Base-by-base conservation (phyloP, 2,113 vertebrate species). In the Phoxinus phoxinus region DNA sequence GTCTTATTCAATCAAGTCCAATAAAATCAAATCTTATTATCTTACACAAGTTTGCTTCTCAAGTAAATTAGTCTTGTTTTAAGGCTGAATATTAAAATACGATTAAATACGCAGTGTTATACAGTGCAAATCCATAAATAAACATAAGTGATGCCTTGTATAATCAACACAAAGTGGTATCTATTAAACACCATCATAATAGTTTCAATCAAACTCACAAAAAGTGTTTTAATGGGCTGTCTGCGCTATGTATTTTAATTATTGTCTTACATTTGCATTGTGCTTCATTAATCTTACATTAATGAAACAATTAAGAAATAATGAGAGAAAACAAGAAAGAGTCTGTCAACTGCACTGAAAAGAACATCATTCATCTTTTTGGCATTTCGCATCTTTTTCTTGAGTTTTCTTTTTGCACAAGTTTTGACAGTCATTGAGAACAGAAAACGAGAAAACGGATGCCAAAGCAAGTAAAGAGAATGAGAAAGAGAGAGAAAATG, bases 401-500 rank as follows among this genome's bases (percentile, higher is more conserved):
- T n/a, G 5, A 46, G 41, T 25, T 73, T 44, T 51, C 44, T 11
- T 37, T 23, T 51, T 25, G 6, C 44, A 79, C 7, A 83, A 37
- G 12, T 72, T 83, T 72, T 56, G 51, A 72, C 81, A 83, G 35
- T 46, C 59, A 46, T 27, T 27, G 13, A 63, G 53, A 71, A 59
- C 48, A 56, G 13, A 81, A 48, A 25, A 82, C 2, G 6, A 19
- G 25, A 83, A 83, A 83, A n/a, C 9, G 46, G 44, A 51, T 7
- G 53, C 4, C 65, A 82, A 41, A 77, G 5, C 61, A 74, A 87
- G 44, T 19, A 75, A 53, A 81, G 84, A 86, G 85, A 89, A 83
- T 58, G 53, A 88, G 73, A 91, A 72, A 85, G 86, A 86, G 35
- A 78, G 84, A 86, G 87, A 88, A 7, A 69, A 90, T 89, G 85